A percentile compares a stretch with the other conserved stretches of the same genome.
phyloP scores from a whole-genome alignment of 2,113 vertebrate genomes.

The Oriolus oriolus region DNA sequence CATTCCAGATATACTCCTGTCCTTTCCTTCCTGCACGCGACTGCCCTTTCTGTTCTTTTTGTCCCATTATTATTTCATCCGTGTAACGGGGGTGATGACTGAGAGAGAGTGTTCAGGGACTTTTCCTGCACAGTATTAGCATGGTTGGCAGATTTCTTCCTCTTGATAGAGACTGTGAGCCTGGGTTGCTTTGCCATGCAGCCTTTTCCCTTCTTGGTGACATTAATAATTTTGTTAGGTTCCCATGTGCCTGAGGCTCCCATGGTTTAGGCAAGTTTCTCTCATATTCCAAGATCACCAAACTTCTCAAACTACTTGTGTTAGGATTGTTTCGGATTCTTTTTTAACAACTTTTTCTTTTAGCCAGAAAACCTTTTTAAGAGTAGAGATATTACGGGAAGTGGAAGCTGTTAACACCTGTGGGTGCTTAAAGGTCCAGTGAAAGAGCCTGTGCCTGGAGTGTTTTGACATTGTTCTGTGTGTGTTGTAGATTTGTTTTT shows the following conservation, averaged over 20 bases:
- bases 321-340: background rate
- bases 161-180: background rate
- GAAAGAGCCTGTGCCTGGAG: background rate
- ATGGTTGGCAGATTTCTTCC: background rate
- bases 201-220: background rate
- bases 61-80: background rate
- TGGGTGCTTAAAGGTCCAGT: background rate
- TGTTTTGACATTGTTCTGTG: background rate
- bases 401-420: background rate
- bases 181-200: background rate
- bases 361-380: background rate
- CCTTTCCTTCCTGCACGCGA: background rate
- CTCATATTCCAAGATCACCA: background rate
- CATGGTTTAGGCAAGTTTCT: background rate
- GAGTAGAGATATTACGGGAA: background rate
- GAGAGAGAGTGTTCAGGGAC: background rate
- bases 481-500: background rate
- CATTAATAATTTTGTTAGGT: background rate
- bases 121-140: background rate
- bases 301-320: background rate
- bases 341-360: background rate
- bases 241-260: background rate
- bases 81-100: background rate
- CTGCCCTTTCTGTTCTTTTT: background rate
- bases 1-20: background rate